Evolutionary conservation across 2,113 vertebrate genomes (phyloP).

Genomic region (Malurus elegans): DNA sequence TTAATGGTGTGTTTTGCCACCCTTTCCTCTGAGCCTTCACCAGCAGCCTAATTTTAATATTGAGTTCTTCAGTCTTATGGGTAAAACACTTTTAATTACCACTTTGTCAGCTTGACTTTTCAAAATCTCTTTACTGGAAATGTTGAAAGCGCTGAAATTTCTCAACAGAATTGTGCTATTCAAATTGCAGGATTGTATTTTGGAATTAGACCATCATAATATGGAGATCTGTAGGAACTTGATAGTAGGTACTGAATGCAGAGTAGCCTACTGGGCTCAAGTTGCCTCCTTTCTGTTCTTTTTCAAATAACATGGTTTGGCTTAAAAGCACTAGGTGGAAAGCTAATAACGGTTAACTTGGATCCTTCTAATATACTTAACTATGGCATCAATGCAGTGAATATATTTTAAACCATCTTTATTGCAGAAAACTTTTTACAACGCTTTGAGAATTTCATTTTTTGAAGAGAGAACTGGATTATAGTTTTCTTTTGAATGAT

Average conservation of each 20-base stretch:
- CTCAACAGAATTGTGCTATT: constrained; percentile 54
- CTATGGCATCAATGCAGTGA: constrained; percentile 65
- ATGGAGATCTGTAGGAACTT: constrained; percentile 65
- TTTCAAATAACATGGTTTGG: constrained; percentile 61
- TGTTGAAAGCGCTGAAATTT: constrained; percentile 68
- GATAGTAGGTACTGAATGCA: constrained; percentile 58
- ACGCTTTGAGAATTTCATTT: constrained; percentile 77
- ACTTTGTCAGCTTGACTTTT: constrained; percentile 72
- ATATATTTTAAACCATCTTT: constrained; percentile 72
- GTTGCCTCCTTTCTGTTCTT: constrained; percentile 58
- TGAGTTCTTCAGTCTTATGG: constrained; percentile 68
- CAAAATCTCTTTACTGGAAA: constrained; percentile 68
- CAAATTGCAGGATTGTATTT: constrained; percentile 64
- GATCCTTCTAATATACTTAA: constrained; percentile 64
- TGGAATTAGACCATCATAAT: constrained; percentile 62
- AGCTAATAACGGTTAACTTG: constrained; percentile 64
- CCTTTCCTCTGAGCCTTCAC: constrained; percentile 76
- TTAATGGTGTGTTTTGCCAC: constrained; percentile 78
- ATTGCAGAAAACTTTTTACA: constrained; percentile 76
- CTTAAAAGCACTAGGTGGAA: constrained; percentile 66
- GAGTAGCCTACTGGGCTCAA: constrained; percentile 42
- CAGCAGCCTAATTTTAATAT: constrained; percentile 73
- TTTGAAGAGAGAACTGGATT: constrained; percentile 81
- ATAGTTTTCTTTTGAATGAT: constrained; percentile 85
- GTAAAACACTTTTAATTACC: constrained; percentile 77